Evolutionary conservation across 2,797 vertebrate genomes (phyloP).

Genomic region (Acestrorhynchus altus): DNA sequence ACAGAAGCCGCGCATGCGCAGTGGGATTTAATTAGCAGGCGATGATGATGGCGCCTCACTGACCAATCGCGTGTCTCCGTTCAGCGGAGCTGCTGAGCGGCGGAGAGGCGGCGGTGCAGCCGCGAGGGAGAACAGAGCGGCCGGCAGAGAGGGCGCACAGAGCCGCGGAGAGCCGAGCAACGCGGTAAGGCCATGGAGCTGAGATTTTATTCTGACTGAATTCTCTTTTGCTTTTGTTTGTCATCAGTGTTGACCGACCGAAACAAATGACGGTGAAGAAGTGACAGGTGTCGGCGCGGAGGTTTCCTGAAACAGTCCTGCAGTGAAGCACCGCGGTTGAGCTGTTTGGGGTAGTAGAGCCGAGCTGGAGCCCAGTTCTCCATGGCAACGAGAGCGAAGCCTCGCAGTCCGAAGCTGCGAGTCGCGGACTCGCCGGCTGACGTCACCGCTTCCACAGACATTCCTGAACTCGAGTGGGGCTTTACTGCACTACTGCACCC

Average conservation of each 20-base stretch:
- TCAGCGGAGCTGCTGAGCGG: not conserved
- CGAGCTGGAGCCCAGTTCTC: not conserved
- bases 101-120: not conserved
- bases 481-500: not conserved
- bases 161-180: not conserved
- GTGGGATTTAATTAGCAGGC: not conserved
- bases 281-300: slow-evolving; percentile 49
- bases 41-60: slow-evolving; percentile 15
- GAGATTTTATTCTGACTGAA: not conserved
- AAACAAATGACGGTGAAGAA: slow-evolving; percentile 4
- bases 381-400: not conserved
- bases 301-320: not conserved
- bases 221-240: not conserved
- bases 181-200: slow-evolving; percentile 11
- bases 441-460: slow-evolving; percentile 62
- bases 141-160: not conserved
- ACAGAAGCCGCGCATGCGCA: slow-evolving; percentile 39
- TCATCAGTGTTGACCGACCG: not conserved
- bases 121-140: not conserved
- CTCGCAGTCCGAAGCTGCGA: not conserved
- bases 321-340: too few species aligned
- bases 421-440: slow-evolving; percentile 48
- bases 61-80: slow-evolving; percentile 9
- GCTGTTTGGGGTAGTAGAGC: not conserved
- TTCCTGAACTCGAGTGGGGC: slow-evolving; percentile 6